phyloP scores from a whole-genome alignment of 2,888 invertebrate species.

The Saturnia japonica region DNA sequence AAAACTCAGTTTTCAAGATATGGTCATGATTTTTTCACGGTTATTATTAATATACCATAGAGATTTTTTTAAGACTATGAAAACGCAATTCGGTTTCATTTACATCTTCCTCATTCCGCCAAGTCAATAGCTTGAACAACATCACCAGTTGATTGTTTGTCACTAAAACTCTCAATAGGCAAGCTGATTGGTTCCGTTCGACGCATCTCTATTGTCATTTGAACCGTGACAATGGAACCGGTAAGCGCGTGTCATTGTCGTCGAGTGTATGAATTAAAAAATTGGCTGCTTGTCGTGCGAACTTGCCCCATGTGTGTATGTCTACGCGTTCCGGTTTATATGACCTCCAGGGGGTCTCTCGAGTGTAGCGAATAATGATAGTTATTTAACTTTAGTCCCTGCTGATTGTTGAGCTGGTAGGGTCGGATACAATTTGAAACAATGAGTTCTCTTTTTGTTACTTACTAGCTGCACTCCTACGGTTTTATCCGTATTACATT shows the following conservation, averaged over 20 bases:
- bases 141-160: background rate
- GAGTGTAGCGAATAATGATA: background rate
- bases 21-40: too few species aligned
- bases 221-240: constrained; percentile 23
- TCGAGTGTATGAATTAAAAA: constrained; percentile 57
- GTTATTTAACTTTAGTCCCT: background rate
- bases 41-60: too few species aligned
- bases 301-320: background rate
- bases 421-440: background rate
- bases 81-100: too few species aligned
- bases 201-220: constrained; percentile 4
- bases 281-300: constrained; percentile 43
- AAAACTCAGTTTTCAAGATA: too few species aligned
- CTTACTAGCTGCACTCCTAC: too few species aligned
- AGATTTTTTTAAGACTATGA: too few species aligned
- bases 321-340: background rate
- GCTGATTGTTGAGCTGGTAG: background rate
- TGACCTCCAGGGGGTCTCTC: constrained; percentile 3
- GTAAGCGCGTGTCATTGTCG: constrained; percentile 47
- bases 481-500: too few species aligned
- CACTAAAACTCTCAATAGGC: background rate
- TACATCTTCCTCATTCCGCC: too few species aligned
- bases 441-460: background rate
- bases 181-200: background rate
- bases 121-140: background rate